Percentiles rank a stretch among this genome's conserved stretches.
Conservation (phyloP, 2,888 invertebrate genomes). For the Cephus pygmeus region DNA sequence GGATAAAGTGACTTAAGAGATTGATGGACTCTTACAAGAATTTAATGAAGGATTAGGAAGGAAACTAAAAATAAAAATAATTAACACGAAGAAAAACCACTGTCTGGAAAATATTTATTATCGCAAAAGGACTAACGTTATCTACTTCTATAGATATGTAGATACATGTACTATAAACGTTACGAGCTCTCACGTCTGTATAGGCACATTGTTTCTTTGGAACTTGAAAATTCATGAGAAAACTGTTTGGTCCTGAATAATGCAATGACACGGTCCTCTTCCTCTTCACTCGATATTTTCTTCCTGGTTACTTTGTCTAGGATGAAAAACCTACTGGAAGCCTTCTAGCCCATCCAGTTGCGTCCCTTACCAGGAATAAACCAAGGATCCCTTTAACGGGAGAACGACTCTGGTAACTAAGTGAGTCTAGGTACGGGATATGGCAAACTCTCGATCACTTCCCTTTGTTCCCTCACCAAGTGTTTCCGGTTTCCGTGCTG, state of each 20-base stretch:
- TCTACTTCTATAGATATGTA: not conserved
- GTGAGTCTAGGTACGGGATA: not conserved
- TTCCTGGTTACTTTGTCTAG: not conserved
- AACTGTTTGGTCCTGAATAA: conserved; percentile 41
- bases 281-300: conserved; percentile 13
- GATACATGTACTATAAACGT: not conserved
- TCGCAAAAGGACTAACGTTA: not conserved
- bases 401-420: not conserved
- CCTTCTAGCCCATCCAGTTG: not conserved
- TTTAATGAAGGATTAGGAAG: not conserved
- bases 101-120: not conserved
- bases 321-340: not conserved
- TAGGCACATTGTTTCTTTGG: conserved; percentile 24
- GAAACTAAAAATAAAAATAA: not conserved
- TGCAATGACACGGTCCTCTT: conserved; percentile 34
- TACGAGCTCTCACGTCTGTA: not conserved
- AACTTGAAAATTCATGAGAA: conserved; percentile 44
- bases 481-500: not conserved
- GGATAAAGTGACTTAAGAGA: not conserved
- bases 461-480: not conserved
- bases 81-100: not conserved
- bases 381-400: not conserved
- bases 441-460: not conserved
- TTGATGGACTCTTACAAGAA: not conserved
- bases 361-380: not conserved